These are phyloP conservation scores for Budorcas taxicolor DNA, from an alignment of 2,113 vertebrate genomes.

Conservation along the genomic window DNA sequence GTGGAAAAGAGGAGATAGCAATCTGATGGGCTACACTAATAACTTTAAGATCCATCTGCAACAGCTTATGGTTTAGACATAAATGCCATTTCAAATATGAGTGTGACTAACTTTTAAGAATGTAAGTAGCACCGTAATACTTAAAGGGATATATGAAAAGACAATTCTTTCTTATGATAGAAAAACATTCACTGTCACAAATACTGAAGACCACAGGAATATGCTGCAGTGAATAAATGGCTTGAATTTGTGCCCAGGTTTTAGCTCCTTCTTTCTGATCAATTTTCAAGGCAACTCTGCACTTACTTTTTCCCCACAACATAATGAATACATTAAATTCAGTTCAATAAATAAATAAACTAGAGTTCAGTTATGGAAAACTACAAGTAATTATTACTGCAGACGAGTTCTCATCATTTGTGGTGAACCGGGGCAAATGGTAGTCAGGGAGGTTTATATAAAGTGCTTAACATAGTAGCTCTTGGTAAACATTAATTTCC, in stretches of 20 bases:
- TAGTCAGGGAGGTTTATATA: not conserved
- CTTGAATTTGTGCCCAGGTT: not conserved
- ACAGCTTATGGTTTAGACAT: not conserved
- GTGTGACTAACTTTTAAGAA: not conserved
- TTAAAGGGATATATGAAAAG: not conserved
- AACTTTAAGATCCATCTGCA: not conserved
- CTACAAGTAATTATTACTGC: not conserved
- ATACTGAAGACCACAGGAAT: not conserved
- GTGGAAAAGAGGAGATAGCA: not conserved
- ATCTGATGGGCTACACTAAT: not conserved
- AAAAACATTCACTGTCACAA: not conserved
- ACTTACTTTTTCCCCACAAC: not conserved
- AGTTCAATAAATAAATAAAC: not conserved
- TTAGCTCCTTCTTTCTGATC: conserved; percentile 12
- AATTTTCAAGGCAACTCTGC: not conserved
- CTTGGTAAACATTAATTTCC: not conserved
- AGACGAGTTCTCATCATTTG: not conserved
- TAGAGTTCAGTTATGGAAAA: not conserved
- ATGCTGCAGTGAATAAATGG: not conserved
- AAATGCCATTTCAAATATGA: not conserved
- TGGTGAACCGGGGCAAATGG: not conserved
- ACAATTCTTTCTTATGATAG: not conserved
- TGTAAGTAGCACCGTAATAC: not conserved
- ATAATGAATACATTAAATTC: not conserved
- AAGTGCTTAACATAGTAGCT: not conserved